Conservation (phyloP, 1,140 invertebrate species). For the Drosophila suzukii region DNA sequence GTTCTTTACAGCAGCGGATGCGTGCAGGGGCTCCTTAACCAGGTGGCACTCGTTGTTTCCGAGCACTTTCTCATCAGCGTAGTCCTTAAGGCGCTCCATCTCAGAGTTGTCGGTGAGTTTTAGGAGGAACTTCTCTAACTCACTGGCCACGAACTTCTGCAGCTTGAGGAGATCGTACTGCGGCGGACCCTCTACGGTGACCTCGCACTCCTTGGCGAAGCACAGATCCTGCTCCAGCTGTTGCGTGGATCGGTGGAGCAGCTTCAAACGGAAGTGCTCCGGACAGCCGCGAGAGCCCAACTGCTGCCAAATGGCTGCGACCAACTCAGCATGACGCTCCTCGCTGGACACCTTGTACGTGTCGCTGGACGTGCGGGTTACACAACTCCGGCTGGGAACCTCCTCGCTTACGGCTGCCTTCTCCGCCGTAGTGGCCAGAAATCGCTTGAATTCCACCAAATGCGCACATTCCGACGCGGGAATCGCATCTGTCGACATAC, state of each 20-base stretch:
- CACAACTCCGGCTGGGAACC: slow-evolving; percentile 43
- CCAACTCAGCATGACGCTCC: slow-evolving; percentile 63
- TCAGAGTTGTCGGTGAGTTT: slow-evolving; percentile 71
- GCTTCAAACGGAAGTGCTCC: slow-evolving; percentile 55
- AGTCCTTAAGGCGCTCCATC: slow-evolving; percentile 53
- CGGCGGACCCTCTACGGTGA: slow-evolving; percentile 43
- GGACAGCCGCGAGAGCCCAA: slow-evolving; percentile 52
- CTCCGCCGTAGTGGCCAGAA: slow-evolving; percentile 32
- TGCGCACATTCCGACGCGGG: slow-evolving; percentile 57
- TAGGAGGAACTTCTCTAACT: slow-evolving; percentile 63
- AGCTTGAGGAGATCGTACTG: slow-evolving; percentile 75
- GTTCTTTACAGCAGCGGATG: slow-evolving; percentile 64
- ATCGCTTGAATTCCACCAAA: slow-evolving; percentile 64
- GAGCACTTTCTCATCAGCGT: slow-evolving; percentile 29
- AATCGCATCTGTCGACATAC: slow-evolving; percentile 49
- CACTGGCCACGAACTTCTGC: slow-evolving; percentile 65
- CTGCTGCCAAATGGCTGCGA: slow-evolving; percentile 67
- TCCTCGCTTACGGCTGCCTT: slow-evolving; percentile 48
- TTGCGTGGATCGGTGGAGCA: slow-evolving; percentile 40
- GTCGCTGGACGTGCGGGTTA: slow-evolving; percentile 70
- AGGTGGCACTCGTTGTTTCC: slow-evolving; percentile 13
- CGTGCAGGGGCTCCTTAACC: slow-evolving; percentile 3
- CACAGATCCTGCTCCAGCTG: slow-evolving; percentile 61
- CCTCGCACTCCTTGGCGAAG: slow-evolving; percentile 69
- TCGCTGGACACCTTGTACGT: slow-evolving; percentile 70